These are phyloP conservation scores for Argyrosomus regius DNA, from an alignment of 2,797 vertebrate genomes.

Conservation along the genomic window DNA sequence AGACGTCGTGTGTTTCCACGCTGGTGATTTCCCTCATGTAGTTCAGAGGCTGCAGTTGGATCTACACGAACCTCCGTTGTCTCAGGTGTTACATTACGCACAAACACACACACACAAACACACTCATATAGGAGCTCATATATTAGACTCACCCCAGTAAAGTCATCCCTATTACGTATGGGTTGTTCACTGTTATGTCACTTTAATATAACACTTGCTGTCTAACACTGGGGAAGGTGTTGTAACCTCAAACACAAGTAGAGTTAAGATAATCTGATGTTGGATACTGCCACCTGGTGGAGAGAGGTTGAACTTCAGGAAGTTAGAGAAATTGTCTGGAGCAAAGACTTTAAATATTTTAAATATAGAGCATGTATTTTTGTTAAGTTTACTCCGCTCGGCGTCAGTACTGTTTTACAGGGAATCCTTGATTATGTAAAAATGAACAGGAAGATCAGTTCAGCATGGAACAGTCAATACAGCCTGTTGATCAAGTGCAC, in stretches of 20 bases:
- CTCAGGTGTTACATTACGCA: conserved; percentile 87
- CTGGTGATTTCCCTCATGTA: conserved; percentile 94
- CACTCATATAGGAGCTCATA: background rate
- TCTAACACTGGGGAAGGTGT: background rate
- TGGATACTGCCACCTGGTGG: conserved; percentile 67
- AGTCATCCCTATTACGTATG: background rate
- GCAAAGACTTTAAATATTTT: background rate
- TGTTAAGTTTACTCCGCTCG: background rate
- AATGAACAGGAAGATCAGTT: background rate
- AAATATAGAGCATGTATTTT: background rate
- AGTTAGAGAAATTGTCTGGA: background rate
- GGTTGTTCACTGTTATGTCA: too few relatives aligned
- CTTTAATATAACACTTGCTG: background rate
- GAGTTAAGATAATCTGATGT: conserved; percentile 10
- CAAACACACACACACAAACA: conserved; percentile 18
- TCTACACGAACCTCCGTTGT: conserved; percentile 95
- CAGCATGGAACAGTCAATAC: background rate
- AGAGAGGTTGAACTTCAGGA: background rate
- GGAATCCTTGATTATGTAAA: background rate
- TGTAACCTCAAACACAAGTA: background rate
- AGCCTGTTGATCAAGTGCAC: background rate
- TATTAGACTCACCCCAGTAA: background rate
- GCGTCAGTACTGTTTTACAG: too few relatives aligned
- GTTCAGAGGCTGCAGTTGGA: conserved; percentile 97
- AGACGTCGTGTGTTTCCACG: conserved; percentile 99